Evolutionary conservation across 2,888 invertebrate genomes (phyloP).

Genomic region (Lysandra coridon): DNA sequence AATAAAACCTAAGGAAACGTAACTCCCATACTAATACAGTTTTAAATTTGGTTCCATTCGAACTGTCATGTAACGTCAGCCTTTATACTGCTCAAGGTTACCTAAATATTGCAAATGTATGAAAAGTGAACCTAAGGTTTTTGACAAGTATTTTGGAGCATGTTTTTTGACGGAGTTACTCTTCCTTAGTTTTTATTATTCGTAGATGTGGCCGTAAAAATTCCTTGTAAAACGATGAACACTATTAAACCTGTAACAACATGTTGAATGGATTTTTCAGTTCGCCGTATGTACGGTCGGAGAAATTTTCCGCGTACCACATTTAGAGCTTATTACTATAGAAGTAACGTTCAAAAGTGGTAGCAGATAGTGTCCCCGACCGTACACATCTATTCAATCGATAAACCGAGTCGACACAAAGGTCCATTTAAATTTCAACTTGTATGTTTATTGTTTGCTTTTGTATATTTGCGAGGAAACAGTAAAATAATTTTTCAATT

Average conservation of each 20-base stretch:
- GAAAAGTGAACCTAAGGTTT: too few relatives aligned
- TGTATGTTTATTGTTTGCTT: neutral
- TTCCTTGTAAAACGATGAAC: neutral
- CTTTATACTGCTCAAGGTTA: too few relatives aligned
- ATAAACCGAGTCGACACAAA: constrained; percentile 8
- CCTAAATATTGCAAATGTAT: too few relatives aligned
- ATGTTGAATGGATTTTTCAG: constrained; percentile 14
- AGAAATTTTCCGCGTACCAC: neutral
- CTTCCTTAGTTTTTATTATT: too few relatives aligned
- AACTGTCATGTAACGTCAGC: too few relatives aligned
- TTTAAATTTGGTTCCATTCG: too few relatives aligned
- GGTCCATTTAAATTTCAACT: neutral
- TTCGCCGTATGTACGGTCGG: neutral
- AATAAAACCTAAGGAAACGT: too few relatives aligned
- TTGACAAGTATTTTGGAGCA: too few relatives aligned
- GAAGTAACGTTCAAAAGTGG: neutral
- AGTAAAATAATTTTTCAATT: neutral
- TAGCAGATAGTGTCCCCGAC: neutral
- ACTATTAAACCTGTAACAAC: neutral
- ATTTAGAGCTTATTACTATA: neutral
- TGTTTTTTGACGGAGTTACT: too few relatives aligned
- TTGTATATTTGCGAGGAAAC: neutral
- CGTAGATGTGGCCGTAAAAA: neutral
- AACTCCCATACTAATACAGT: too few relatives aligned
- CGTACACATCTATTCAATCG: neutral